These are phyloP conservation scores for Stichodactyla helianthus DNA, from an alignment of 64 coral and sea anemone genomes.

Conservation along the genomic window DNA sequence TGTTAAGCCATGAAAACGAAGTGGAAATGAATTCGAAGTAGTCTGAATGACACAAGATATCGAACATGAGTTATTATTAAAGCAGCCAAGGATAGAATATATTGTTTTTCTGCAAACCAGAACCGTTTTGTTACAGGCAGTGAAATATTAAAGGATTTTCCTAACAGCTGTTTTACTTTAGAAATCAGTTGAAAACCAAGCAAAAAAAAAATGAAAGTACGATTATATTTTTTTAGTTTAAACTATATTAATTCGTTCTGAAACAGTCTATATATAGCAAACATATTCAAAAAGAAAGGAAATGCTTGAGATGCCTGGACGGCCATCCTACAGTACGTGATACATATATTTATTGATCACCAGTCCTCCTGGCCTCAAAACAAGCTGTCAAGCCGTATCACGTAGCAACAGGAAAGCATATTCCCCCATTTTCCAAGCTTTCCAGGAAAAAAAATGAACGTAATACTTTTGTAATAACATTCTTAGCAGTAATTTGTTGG, in stretches of 20 bases:
- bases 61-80: too few species aligned
- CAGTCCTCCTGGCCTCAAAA: background rate
- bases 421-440: too few species aligned
- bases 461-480: background rate
- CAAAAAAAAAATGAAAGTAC: background rate
- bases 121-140: too few species aligned
- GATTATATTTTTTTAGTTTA: background rate
- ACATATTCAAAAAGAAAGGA: background rate
- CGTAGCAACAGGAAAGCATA: background rate
- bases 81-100: too few species aligned
- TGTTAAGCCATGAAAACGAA: background rate
- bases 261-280: background rate
- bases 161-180: too few species aligned
- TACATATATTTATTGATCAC: background rate
- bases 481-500: background rate
- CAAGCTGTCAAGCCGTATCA: background rate
- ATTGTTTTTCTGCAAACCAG: too few species aligned
- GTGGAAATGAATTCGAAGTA: background rate
- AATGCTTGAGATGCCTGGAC: background rate
- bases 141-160: too few species aligned
- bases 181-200: too few species aligned
- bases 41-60: too few species aligned
- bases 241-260: background rate
- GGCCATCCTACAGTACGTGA: background rate
- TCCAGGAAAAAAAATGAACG: background rate